Conservation (phyloP, 2,113 vertebrate species). For the Trogon surrucura region DNA sequence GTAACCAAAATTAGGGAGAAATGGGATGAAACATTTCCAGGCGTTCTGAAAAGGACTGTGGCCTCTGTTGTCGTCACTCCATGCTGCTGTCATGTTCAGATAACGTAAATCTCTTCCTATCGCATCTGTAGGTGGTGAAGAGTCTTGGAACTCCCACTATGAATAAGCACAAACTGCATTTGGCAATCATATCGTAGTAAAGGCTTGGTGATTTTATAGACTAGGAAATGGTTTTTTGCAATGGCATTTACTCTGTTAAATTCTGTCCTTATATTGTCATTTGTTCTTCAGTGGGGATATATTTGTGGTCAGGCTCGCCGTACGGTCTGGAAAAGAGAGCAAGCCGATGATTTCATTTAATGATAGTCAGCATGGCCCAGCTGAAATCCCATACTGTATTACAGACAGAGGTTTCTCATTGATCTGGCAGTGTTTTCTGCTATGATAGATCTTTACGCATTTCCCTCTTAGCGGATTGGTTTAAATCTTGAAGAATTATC, state of each 20-base stretch:
- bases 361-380: neutral
- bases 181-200: neutral
- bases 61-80: neutral
- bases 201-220: neutral
- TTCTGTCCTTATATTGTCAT: neutral
- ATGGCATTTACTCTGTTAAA: neutral
- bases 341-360: slow-evolving; percentile 20
- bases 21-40: neutral
- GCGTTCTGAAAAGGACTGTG: neutral
- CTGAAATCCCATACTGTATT: slow-evolving; percentile 18
- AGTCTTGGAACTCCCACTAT: neutral
- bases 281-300: neutral
- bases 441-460: neutral
- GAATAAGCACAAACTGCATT: neutral
- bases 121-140: neutral
- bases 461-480: neutral
- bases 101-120: neutral
- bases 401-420: slow-evolving; percentile 10
- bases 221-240: neutral
- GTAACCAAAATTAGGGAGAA: neutral
- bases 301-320: slow-evolving; percentile 10
- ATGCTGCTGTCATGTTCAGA: neutral
- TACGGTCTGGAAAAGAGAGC: neutral
- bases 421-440: neutral
- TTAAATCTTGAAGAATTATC: neutral